Percentiles rank a stretch among this genome's conserved stretches.
Evolutionary conservation across 2,797 vertebrate genomes (phyloP).

Genomic region (Gymnocypris eckloni): DNA sequence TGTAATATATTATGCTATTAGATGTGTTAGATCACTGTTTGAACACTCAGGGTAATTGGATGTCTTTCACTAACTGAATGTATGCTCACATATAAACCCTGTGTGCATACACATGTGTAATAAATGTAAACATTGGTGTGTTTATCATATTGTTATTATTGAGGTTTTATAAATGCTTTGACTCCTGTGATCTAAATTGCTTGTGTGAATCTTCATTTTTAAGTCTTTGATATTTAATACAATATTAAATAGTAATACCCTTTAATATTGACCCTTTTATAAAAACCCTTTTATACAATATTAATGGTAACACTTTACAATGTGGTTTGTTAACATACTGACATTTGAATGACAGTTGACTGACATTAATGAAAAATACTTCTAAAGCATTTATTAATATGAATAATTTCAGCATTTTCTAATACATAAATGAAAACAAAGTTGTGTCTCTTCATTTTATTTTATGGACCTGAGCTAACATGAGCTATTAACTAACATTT

Average conservation of each 20-base stretch:
- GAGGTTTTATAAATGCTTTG: neutral
- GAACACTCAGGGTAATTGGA: neutral
- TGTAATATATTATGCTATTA: conserved; percentile 39
- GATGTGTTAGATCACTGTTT: conserved; percentile 31
- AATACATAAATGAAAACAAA: neutral
- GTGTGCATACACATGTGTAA: neutral
- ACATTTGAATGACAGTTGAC: too few relatives aligned
- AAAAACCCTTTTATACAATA: neutral
- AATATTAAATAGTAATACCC: too few relatives aligned
- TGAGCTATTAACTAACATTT: neutral
- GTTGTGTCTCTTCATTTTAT: neutral
- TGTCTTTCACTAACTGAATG: neutral
- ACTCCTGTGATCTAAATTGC: neutral
- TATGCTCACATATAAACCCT: neutral
- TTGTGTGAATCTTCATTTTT: neutral
- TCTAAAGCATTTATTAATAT: neutral
- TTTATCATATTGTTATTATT: neutral
- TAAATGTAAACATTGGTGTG: neutral
- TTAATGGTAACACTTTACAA: neutral
- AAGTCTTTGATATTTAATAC: neutral
- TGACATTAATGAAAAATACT: neutral
- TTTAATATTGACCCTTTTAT: too few relatives aligned
- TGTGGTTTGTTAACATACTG: neutral
- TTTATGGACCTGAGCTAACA: neutral
- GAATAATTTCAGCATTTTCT: neutral